These are phyloP conservation scores for Nipponacmea schrenckii DNA, from an alignment of 2,888 invertebrate species.

Conservation along the genomic window DNA sequence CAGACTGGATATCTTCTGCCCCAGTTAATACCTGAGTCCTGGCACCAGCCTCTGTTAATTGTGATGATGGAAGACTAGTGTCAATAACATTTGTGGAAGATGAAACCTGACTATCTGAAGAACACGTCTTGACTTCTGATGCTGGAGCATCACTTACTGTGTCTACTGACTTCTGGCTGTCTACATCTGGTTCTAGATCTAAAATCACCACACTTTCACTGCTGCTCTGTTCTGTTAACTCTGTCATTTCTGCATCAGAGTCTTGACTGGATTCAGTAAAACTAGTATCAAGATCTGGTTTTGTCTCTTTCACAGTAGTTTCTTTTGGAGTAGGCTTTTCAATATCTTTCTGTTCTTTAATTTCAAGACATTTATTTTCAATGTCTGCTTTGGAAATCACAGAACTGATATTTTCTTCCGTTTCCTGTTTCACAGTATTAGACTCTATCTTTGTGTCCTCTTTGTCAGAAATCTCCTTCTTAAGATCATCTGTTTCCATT, in stretches of 20 bases:
- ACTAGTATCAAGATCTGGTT: not conserved
- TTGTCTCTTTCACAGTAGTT: not conserved
- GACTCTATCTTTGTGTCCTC: not conserved
- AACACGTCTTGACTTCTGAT: not conserved
- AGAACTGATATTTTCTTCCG: too few species aligned
- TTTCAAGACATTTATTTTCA: not conserved
- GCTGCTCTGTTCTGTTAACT: not conserved
- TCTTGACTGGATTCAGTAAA: not conserved
- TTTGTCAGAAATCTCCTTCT: not conserved
- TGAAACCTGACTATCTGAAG: not conserved
- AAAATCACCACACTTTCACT: not conserved
- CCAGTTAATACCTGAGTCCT: too few species aligned
- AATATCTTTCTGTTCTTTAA: not conserved
- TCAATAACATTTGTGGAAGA: not conserved
- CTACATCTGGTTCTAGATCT: not conserved
- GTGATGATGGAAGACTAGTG: too few species aligned
- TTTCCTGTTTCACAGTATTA: not conserved
- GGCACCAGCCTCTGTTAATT: too few species aligned
- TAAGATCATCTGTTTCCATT: constrained; percentile 13
- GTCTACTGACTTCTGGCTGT: not conserved
- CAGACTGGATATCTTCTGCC: too few species aligned
- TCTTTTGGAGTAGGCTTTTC: not conserved
- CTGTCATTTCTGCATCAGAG: not conserved
- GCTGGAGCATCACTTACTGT: not conserved
- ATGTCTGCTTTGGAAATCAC: not conserved